Conservation (phyloP, 1,140 invertebrate genomes). For the Colletes gigas region DNA sequence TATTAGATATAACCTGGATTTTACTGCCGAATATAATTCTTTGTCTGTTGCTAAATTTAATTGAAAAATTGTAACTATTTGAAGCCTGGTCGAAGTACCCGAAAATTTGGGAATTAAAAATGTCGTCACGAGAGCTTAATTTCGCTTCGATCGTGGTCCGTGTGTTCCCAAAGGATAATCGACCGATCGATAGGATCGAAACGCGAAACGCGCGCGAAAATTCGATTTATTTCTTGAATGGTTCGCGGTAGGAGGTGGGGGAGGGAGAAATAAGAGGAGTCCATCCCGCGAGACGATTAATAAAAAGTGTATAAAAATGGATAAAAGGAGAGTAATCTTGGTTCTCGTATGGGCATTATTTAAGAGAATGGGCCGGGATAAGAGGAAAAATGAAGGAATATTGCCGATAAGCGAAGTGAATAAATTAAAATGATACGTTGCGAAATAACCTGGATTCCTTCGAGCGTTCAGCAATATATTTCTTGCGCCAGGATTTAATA, state of each 20-base stretch:
- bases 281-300: neutral
- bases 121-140: neutral
- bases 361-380: neutral
- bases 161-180: neutral
- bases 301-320: neutral
- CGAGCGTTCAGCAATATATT: constrained; percentile 26
- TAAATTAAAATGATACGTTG: constrained; percentile 31
- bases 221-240: neutral
- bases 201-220: neutral
- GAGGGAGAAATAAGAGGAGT: neutral
- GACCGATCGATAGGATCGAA: neutral
- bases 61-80: too few species aligned
- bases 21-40: too few species aligned
- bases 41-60: too few species aligned
- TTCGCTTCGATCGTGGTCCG: neutral
- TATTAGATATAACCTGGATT: too few species aligned
- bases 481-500: constrained; percentile 54
- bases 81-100: too few species aligned
- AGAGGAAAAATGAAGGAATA: constrained; percentile 4
- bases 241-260: too few species aligned
- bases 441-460: constrained; percentile 24
- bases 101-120: too few species aligned
- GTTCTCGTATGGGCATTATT: neutral
- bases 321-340: constrained; percentile 10
- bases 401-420: constrained; percentile 14